phyloP scores from a whole-genome alignment of 2,797 vertebrate species.

The Sebastes jordani region DNA sequence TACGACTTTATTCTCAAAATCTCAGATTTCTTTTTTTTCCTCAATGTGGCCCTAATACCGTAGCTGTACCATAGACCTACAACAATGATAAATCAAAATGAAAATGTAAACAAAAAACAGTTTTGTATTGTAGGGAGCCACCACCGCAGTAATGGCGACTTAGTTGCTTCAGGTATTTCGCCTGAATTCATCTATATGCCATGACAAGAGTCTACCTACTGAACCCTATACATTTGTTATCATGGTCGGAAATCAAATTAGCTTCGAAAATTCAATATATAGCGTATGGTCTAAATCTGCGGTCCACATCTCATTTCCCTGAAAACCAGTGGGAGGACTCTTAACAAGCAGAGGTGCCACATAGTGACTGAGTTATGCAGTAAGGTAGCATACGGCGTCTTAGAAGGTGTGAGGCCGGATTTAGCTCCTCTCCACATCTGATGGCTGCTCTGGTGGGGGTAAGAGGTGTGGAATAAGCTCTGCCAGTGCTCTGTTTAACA shows the following conservation, averaged over 20 bases:
- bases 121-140: no score
- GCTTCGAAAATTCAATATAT: background rate
- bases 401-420: constrained; percentile 45
- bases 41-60: no score
- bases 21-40: no score
- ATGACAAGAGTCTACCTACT: background rate
- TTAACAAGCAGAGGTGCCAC: constrained; percentile 45
- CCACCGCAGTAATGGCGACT: no score
- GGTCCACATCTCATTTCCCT: constrained; percentile 20
- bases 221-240: background rate
- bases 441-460: constrained; percentile 5
- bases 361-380: constrained; percentile 11
- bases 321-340: constrained; percentile 9
- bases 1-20: no score
- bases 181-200: background rate
- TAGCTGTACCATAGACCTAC: no score
- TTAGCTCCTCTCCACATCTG: constrained; percentile 40
- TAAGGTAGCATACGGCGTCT: constrained; percentile 40
- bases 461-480: constrained; percentile 4
- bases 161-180: no score
- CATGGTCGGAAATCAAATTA: constrained; percentile 8
- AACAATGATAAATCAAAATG: no score
- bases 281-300: background rate
- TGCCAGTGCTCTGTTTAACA: background rate
- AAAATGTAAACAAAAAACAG: no score